Conservation (phyloP, 2,113 vertebrate species). For the Vulpes vulpes region DNA sequence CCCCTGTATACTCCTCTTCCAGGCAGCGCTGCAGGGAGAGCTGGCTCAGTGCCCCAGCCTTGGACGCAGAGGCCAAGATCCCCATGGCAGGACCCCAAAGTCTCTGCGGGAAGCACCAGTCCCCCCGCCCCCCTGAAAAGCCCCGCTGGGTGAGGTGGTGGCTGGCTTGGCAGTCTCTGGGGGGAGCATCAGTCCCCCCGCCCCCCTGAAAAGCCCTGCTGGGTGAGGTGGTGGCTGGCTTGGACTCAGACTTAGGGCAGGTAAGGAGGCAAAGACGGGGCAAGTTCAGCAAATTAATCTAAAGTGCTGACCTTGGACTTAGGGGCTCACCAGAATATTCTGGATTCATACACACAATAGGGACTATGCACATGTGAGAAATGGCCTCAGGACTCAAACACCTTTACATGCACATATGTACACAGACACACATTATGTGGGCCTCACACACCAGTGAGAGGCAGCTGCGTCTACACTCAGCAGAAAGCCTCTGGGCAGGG, state of each 20-base stretch:
- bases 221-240: neutral
- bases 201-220: neutral
- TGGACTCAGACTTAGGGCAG: neutral
- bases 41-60: neutral
- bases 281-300: constrained; percentile 1
- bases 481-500: neutral
- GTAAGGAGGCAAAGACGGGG: neutral
- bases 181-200: neutral
- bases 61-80: neutral
- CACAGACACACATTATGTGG: rapidly evolving
- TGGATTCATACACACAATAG: neutral
- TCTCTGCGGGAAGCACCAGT: neutral
- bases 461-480: rapidly evolving
- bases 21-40: constrained; percentile 76
- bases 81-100: neutral
- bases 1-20: constrained; percentile 64
- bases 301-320: neutral
- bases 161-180: neutral
- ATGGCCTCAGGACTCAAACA: neutral
- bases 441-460: neutral
- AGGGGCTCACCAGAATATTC: neutral
- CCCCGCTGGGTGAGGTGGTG: neutral
- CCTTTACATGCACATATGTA: neutral
- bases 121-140: neutral
- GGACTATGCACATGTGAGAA: neutral